These are phyloP conservation scores for Heteronetta atricapilla DNA, from an alignment of 2,113 vertebrate species.

Conservation along the genomic window DNA sequence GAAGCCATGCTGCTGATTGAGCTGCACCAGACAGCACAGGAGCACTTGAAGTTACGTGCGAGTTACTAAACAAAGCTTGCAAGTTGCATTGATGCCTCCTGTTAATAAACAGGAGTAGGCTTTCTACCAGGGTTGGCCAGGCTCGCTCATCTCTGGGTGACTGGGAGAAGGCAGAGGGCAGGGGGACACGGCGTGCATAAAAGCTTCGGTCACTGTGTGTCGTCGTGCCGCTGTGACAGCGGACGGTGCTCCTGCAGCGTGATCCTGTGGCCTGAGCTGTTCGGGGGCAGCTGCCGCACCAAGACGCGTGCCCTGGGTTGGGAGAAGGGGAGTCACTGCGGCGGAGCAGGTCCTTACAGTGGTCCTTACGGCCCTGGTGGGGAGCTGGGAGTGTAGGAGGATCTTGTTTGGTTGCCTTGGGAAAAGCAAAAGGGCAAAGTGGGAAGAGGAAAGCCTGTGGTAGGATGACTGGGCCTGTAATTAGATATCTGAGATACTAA, in stretches of 20 bases:
- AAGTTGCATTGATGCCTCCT: background rate
- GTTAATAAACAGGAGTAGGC: background rate
- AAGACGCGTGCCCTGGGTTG: fast-evolving
- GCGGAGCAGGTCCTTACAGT: background rate
- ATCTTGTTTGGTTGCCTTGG: background rate
- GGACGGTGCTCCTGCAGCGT: fast-evolving
- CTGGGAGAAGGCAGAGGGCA: background rate
- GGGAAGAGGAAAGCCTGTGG: background rate
- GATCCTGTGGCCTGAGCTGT: background rate
- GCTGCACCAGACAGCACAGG: background rate
- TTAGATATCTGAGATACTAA: background rate
- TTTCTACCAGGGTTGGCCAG: background rate
- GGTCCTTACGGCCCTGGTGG: background rate
- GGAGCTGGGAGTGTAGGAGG: background rate
- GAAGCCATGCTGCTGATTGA: background rate
- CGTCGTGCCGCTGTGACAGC: background rate
- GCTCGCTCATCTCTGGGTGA: background rate
- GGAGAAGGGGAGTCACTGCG: fast-evolving
- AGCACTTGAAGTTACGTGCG: background rate
- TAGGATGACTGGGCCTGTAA: background rate
- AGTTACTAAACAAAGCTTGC: background rate
- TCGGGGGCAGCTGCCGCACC: background rate
- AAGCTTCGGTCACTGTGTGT: fast-evolving
- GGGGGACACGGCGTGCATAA: fast-evolving
- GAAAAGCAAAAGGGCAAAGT: background rate